Percentiles rank a stretch among this genome's conserved stretches.
Evolutionary conservation across 2,113 vertebrate genomes (phyloP).

Genomic region (Spilogale gracilis): DNA sequence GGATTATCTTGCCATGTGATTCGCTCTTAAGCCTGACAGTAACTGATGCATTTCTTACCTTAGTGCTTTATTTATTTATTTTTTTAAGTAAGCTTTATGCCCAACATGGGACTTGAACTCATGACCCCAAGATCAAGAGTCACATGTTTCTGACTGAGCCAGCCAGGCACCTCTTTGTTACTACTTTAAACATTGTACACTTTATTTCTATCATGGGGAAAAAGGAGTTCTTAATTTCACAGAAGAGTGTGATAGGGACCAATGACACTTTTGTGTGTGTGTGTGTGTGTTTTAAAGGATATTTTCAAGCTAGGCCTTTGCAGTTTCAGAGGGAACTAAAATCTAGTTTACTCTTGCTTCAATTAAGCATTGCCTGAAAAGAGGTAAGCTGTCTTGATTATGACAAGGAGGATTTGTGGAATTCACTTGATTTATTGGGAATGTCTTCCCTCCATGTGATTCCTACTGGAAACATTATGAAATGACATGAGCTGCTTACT

Average conservation of each 20-base stretch:
- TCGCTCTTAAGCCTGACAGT: background rate
- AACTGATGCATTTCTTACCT: background rate
- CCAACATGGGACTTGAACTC: background rate
- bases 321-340: constrained; percentile 41
- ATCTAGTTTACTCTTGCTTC: background rate
- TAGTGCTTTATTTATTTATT: background rate
- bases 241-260: background rate
- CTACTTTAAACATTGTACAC: background rate
- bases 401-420: background rate
- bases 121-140: background rate
- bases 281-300: background rate
- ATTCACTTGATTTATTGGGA: background rate
- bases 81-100: background rate
- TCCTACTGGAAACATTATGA: background rate
- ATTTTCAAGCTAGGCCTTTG: constrained; percentile 13
- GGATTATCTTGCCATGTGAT: constrained; percentile 4
- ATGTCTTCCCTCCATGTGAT: background rate
- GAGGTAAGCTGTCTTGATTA: background rate
- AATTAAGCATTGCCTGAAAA: background rate
- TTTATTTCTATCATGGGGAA: constrained; percentile 23
- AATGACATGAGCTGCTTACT: background rate
- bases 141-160: background rate
- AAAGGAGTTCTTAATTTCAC: constrained; percentile 60
- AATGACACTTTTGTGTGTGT: background rate
- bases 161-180: background rate